Conservation (phyloP, 2,797 vertebrate species). For the Poecilia picta region DNA sequence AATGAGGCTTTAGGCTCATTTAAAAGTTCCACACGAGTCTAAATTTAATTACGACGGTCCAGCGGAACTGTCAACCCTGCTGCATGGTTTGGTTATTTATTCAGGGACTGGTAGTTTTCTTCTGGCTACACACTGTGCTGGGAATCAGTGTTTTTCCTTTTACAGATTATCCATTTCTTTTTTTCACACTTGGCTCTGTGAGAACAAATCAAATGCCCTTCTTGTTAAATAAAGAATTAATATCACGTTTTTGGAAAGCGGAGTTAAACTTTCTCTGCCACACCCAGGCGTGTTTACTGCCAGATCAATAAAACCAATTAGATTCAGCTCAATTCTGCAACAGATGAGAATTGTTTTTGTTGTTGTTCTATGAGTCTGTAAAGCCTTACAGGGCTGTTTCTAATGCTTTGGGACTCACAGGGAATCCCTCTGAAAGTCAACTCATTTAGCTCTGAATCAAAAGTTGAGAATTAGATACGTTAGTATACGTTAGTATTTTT, state of each 20-base stretch:
- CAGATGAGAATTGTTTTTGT: rapidly evolving
- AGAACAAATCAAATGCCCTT: neutral
- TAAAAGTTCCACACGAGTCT: neutral
- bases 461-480: neutral
- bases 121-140: neutral
- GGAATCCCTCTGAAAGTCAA: neutral
- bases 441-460: neutral
- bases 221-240: neutral
- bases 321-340: neutral
- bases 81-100: neutral
- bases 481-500: neutral
- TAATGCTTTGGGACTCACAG: neutral
- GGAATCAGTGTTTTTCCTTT: neutral
- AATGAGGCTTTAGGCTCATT: neutral
- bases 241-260: neutral
- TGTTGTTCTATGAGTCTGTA: neutral
- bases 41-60: neutral
- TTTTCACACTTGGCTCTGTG: neutral
- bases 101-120: neutral
- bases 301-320: neutral
- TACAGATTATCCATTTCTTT: neutral
- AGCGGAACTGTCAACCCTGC: neutral
- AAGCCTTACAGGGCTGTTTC: neutral
- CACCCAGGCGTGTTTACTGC: neutral
- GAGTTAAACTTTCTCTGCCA: neutral